Evolutionary conservation across 2,797 vertebrate genomes (phyloP).

Genomic region (Babyrousa celebensis): DNA sequence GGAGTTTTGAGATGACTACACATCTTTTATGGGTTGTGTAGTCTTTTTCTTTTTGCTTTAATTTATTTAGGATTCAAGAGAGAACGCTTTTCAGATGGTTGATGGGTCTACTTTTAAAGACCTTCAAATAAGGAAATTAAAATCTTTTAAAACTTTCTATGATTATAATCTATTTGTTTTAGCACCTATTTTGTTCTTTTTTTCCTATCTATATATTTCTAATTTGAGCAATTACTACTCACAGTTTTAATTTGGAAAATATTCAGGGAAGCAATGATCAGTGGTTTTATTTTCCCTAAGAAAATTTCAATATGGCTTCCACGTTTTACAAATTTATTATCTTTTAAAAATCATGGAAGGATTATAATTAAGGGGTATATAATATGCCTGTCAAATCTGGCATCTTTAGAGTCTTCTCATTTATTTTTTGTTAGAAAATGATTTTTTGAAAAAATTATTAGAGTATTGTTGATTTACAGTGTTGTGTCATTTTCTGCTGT

Average conservation of each 20-base stretch:
- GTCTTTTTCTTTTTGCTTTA: constrained; percentile 18
- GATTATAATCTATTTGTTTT: not conserved
- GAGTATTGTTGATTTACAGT: no score
- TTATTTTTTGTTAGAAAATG: no score
- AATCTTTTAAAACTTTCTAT: not conserved
- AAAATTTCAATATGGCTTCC: constrained; percentile 58
- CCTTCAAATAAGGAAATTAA: constrained; percentile 40
- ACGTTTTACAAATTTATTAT: constrained; percentile 56
- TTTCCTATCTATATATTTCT: not conserved
- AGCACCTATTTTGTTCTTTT: not conserved
- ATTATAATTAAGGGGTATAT: constrained; percentile 31
- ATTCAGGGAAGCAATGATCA: not conserved
- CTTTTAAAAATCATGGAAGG: constrained; percentile 62
- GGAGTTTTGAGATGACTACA: not conserved
- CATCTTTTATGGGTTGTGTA: not conserved
- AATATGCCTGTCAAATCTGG: not conserved
- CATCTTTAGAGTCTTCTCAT: not conserved
- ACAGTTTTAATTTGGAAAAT: constrained; percentile 16
- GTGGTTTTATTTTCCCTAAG: constrained; percentile 34
- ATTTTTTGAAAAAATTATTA: no score
- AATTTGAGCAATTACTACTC: not conserved
- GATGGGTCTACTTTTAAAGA: constrained; percentile 37
- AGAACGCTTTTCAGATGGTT: not conserved
- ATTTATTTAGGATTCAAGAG: not conserved
- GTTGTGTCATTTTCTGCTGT: no score